phyloP scores from a whole-genome alignment of 1,140 invertebrate genomes.

The Tribolium madens region DNA sequence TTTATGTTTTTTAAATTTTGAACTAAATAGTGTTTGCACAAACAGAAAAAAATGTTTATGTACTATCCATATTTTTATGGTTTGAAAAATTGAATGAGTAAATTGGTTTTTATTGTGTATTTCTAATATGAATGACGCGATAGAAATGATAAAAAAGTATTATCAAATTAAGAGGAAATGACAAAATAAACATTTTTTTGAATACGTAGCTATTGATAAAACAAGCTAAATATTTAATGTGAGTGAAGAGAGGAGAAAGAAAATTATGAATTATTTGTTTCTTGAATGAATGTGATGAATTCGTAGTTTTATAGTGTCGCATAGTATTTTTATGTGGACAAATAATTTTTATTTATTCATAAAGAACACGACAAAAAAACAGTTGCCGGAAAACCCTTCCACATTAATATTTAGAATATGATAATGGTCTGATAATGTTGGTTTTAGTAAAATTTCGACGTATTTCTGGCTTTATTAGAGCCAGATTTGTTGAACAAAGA shows the following conservation, averaged over 20 bases:
- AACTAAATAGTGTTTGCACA: too few species aligned
- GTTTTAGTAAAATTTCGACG: conserved; percentile 5
- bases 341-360: conserved; percentile 18
- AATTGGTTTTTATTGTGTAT: neutral
- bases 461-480: conserved; percentile 23
- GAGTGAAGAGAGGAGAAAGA: neutral
- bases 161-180: neutral
- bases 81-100: too few species aligned
- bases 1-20: too few species aligned
- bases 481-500: conserved; percentile 16
- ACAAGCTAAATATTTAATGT: neutral
- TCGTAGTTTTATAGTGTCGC: neutral
- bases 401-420: neutral
- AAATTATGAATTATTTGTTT: neutral
- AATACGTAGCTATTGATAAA: neutral
- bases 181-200: neutral
- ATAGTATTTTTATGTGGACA: neutral
- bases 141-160: neutral
- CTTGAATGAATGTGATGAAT: neutral
- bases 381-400: neutral
- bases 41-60: too few species aligned
- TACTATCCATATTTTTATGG: too few species aligned
- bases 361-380: neutral
- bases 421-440: neutral
- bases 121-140: neutral